Percentiles rank a stretch among this genome's conserved stretches.
Conservation (phyloP, 1,140 invertebrate genomes). For the Polypedilum vanderplanki region DNA sequence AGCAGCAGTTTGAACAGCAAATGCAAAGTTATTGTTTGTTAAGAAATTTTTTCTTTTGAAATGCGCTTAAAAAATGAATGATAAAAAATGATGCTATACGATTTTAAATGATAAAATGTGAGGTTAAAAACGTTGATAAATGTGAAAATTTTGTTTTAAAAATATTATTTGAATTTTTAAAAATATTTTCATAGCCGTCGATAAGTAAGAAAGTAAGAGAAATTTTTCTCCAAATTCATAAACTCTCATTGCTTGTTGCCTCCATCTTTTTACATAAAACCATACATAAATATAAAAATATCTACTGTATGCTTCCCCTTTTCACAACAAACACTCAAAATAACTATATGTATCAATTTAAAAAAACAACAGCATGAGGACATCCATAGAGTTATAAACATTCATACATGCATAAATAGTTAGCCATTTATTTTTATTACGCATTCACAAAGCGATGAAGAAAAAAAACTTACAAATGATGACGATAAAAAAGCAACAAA, state of each 20-base stretch:
- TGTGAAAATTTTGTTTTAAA: not conserved
- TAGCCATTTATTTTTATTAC: slow-evolving; percentile 23
- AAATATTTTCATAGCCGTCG: too few relatives aligned
- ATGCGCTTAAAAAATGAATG: not conserved
- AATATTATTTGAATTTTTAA: too few relatives aligned
- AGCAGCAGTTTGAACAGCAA: not conserved
- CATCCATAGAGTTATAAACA: too few relatives aligned
- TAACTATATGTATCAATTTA: too few relatives aligned
- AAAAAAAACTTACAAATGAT: slow-evolving; percentile 4
- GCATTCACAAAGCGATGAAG: not conserved
- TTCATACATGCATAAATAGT: not conserved
- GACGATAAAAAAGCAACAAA: not conserved
- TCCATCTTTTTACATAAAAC: too few relatives aligned
- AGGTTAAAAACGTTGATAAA: not conserved
- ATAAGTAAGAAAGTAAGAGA: too few relatives aligned
- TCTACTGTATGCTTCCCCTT: too few relatives aligned
- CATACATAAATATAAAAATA: too few relatives aligned
- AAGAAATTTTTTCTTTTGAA: not conserved
- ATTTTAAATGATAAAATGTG: slow-evolving; percentile 3
- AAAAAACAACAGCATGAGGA: too few relatives aligned
- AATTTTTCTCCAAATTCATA: too few relatives aligned
- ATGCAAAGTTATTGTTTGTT: slow-evolving; percentile 4
- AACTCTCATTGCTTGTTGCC: too few relatives aligned
- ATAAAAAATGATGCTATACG: not conserved
- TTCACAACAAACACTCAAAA: too few relatives aligned